These are phyloP conservation scores for Pollachius pollachius DNA, from an alignment of 2,113 vertebrate genomes.

Conservation along the genomic window DNA sequence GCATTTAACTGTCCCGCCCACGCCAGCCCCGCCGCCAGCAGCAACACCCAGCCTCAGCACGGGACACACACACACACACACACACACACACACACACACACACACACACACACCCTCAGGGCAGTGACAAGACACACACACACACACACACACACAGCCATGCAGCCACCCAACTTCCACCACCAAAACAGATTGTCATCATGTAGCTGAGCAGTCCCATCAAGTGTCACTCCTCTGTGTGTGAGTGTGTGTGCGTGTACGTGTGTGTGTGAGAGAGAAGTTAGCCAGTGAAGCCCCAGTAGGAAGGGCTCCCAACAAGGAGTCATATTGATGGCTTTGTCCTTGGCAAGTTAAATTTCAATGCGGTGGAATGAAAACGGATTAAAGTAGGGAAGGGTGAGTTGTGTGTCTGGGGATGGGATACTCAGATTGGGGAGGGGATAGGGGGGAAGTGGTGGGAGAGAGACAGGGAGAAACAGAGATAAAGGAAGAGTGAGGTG, in stretches of 20 bases:
- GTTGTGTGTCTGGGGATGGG: conserved; percentile 80
- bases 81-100: neutral
- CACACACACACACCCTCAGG: neutral
- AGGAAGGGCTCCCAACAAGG: conserved; percentile 74
- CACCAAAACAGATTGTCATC: too few species aligned
- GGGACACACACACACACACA: too few species aligned
- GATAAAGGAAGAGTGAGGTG: neutral
- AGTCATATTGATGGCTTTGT: conserved; percentile 95
- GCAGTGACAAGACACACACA: too few species aligned
- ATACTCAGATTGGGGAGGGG: neutral
- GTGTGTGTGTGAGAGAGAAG: too few species aligned
- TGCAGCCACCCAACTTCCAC: too few species aligned
- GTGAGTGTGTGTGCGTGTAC: too few species aligned
- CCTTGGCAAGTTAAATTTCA: conserved; percentile 96
- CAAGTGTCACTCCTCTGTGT: too few species aligned
- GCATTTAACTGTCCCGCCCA: conserved; percentile 72
- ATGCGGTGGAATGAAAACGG: conserved; percentile 97
- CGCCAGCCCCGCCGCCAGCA: too few species aligned
- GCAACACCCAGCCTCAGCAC: neutral
- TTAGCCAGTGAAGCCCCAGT: too few species aligned
- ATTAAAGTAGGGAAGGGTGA: conserved; percentile 82
- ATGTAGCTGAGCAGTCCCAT: too few species aligned
- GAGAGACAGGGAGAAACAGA: neutral
- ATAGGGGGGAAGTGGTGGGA: conserved; percentile 55
- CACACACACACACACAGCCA: too few species aligned